Conservation (phyloP, 2,888 invertebrate species). For the Ophion ellenae region DNA sequence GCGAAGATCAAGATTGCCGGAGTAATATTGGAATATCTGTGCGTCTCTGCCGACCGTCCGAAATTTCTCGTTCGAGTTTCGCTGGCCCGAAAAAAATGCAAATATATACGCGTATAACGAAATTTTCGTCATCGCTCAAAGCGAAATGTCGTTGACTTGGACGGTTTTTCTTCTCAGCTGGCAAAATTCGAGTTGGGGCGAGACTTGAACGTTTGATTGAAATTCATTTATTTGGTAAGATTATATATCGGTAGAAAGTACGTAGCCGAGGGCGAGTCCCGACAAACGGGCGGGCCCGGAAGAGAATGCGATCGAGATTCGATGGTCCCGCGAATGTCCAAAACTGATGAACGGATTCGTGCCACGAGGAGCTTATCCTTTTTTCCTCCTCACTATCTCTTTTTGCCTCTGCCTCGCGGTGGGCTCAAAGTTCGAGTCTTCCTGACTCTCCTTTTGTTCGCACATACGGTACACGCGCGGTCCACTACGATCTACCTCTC, state of each 20-base stretch:
- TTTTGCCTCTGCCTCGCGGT: too few species aligned
- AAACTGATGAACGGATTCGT: background rate
- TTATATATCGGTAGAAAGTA: conserved; percentile 45
- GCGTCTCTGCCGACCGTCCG: conserved; percentile 56
- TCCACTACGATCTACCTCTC: background rate
- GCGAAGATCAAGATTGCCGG: conserved; percentile 66
- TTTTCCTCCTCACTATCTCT: too few species aligned
- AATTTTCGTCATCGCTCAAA: conserved; percentile 1
- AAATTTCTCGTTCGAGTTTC: conserved; percentile 30
- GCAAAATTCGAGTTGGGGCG: too few species aligned
- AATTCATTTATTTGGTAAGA: background rate
- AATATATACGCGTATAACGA: conserved; percentile 4
- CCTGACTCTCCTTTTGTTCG: background rate
- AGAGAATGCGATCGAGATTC: conserved; percentile 30
- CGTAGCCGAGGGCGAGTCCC: conserved; percentile 6
- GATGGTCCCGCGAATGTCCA: conserved; percentile 8
- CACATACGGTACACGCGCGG: background rate
- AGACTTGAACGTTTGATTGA: background rate
- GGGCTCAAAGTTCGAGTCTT: too few species aligned
- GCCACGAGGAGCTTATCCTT: background rate
- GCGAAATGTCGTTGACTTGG: background rate
- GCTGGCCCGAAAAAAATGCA: conserved; percentile 25
- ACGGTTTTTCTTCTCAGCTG: too few species aligned
- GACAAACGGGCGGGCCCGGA: conserved; percentile 5
- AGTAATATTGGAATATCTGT: conserved; percentile 48